A percentile compares a stretch with the other conserved stretches of the same genome.
Evolutionary conservation across 2,113 vertebrate genomes (phyloP).

Genomic region (Nothobranchius furzeri): DNA sequence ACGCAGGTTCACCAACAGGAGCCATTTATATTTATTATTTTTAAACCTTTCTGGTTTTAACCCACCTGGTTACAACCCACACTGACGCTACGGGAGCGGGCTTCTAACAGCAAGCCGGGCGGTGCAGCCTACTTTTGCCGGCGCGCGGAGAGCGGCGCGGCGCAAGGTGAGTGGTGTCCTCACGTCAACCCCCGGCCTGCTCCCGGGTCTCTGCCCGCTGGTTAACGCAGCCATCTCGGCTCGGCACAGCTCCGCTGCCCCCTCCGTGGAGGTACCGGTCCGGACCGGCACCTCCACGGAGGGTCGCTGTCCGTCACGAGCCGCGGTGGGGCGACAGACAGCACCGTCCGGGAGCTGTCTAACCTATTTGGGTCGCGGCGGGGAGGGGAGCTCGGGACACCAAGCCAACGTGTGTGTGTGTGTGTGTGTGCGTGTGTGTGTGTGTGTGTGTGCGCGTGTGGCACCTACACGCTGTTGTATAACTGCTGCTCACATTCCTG

Average conservation of each 20-base stretch:
- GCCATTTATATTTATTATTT: no score
- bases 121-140: neutral
- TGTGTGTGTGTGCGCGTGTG: no score
- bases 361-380: no score
- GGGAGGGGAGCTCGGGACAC: no score
- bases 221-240: neutral
- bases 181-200: conserved; percentile 59
- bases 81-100: conserved; percentile 10
- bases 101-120: rapidly evolving
- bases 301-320: neutral
- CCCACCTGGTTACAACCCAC: conserved; percentile 1
- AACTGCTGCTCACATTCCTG: no score
- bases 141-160: conserved; percentile 8
- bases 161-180: conserved; percentile 66
- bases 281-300: no score
- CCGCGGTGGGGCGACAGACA: neutral
- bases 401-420: no score
- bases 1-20: no score
- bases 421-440: no score
- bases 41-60: neutral
- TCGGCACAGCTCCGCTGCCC: neutral
- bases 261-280: neutral
- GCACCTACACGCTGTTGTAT: no score
- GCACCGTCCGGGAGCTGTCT: no score
- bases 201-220: neutral